Conservation (phyloP, 1,140 invertebrate species). For the Danaus plexippus region DNA sequence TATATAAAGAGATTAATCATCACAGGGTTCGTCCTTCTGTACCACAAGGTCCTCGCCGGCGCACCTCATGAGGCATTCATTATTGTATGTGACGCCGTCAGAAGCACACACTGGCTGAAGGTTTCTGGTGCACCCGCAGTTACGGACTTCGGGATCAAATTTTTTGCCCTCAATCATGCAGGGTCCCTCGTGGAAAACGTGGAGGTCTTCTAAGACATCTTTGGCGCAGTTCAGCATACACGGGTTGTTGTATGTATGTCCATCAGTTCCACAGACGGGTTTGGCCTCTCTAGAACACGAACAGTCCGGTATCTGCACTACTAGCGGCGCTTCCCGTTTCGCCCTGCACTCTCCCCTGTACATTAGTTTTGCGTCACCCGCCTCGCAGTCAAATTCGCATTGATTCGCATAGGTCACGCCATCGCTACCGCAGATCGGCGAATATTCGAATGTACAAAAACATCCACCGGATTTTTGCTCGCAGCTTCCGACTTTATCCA, state of each 20-base stretch:
- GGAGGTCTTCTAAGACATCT: background rate
- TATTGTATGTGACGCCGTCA: constrained; percentile 36
- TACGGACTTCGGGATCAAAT: too few species aligned
- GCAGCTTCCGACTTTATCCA: constrained; percentile 18
- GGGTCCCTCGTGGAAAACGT: constrained; percentile 3
- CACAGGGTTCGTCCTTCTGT: constrained; percentile 18
- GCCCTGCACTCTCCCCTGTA: constrained; percentile 18
- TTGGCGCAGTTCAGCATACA: constrained; percentile 62
- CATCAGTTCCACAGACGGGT: constrained; percentile 70
- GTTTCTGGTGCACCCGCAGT: constrained; percentile 28
- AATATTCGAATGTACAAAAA: constrained; percentile 10
- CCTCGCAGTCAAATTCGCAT: constrained; percentile 18
- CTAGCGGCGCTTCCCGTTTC: constrained; percentile 21
- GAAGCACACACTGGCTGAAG: constrained; percentile 32
- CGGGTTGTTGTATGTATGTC: constrained; percentile 65
- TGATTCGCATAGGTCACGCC: constrained; percentile 22
- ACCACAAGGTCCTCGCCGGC: constrained; percentile 21
- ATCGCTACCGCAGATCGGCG: constrained; percentile 22
- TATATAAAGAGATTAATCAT: constrained; percentile 5
- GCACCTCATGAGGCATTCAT: constrained; percentile 38
- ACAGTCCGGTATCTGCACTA: constrained; percentile 19
- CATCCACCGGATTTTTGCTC: constrained; percentile 1
- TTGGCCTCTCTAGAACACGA: constrained; percentile 29
- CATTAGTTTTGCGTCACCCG: background rate
- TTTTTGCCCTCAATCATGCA: constrained; percentile 10